Conservation (phyloP, 2,113 vertebrate species). For the Onychorhynchus coronatus region DNA sequence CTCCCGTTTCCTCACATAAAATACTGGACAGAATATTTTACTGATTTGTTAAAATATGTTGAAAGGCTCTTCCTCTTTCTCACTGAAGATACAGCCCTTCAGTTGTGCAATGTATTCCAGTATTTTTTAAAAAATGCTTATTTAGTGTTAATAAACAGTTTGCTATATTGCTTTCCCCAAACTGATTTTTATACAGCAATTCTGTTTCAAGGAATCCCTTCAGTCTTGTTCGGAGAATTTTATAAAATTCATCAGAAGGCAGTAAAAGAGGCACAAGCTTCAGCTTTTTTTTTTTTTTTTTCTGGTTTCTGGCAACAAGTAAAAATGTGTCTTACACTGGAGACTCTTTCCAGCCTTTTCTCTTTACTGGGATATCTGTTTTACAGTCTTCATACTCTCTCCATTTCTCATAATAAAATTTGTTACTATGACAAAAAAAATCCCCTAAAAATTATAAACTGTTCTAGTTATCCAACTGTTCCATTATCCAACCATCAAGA, state of each 20-base stretch:
- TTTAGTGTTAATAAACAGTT: background rate
- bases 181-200: background rate
- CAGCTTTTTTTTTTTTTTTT: too few relatives aligned
- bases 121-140: background rate
- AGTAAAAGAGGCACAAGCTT: background rate
- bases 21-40: background rate
- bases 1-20: background rate
- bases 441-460: background rate
- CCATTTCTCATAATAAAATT: background rate
- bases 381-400: background rate
- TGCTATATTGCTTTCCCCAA: background rate
- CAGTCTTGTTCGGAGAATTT: background rate
- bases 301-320: too few relatives aligned
- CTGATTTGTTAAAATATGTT: background rate
- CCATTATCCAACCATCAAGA: slow-evolving; percentile 7
- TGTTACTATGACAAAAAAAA: background rate
- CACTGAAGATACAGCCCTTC: background rate
- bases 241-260: background rate
- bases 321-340: background rate
- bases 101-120: background rate
- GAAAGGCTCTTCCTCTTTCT: background rate
- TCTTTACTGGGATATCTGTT: background rate
- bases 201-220: background rate
- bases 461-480: background rate
- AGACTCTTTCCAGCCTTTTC: background rate